Conservation (phyloP, 2,888 invertebrate genomes). For the Belgica antarctica region DNA sequence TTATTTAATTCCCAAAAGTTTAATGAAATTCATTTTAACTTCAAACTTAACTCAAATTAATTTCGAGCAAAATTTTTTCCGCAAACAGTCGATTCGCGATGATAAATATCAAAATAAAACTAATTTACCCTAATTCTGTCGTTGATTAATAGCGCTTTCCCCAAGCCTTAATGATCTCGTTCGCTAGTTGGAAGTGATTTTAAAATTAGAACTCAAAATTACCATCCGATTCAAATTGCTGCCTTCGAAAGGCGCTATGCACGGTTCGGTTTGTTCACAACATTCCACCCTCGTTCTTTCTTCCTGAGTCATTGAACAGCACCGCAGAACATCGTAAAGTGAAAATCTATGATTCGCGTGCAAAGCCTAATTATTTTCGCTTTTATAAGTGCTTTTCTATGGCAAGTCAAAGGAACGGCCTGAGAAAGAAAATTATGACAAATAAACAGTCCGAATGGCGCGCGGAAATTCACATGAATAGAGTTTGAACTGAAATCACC, state of each 20-base stretch:
- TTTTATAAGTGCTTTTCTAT: neutral
- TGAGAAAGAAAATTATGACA: neutral
- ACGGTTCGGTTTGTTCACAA: too few relatives aligned
- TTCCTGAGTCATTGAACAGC: neutral
- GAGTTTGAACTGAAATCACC: neutral
- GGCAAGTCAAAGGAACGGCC: neutral
- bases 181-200: neutral
- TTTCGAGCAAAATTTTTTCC: too few relatives aligned
- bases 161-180: conserved; percentile 11
- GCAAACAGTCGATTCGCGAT: too few relatives aligned
- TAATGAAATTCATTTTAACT: too few relatives aligned
- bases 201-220: neutral
- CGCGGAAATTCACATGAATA: neutral
- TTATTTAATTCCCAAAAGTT: too few relatives aligned
- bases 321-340: conserved; percentile 25
- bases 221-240: too few relatives aligned
- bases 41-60: too few relatives aligned
- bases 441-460: neutral
- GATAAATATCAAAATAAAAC: too few relatives aligned
- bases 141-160: too few relatives aligned
- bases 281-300: neutral
- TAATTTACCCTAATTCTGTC: too few relatives aligned
- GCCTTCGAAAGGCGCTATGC: too few relatives aligned
- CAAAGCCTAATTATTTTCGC: conserved; percentile 13
- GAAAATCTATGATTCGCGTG: conserved; percentile 37